A percentile compares a stretch with the other conserved stretches of the same genome.
phyloP scores from a whole-genome alignment of 2,797 vertebrate species.

The Tapirus indicus region DNA sequence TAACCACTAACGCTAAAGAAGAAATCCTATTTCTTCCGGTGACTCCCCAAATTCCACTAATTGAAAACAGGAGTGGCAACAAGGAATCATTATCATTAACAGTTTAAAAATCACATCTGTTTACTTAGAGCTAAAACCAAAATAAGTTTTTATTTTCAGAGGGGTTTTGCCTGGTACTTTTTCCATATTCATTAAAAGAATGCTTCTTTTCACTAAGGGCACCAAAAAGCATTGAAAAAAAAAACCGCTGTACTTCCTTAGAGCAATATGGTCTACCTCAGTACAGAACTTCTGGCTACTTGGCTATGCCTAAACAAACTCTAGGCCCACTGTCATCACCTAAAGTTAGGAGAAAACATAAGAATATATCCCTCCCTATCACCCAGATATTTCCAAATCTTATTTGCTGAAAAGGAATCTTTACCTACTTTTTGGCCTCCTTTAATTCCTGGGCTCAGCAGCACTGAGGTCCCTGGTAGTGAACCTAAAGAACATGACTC shows the following conservation, averaged over 20 bases:
- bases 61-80: slow-evolving; percentile 24
- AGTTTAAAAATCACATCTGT: background rate
- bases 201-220: background rate
- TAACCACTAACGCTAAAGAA: slow-evolving; percentile 34
- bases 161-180: background rate
- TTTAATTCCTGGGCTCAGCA: background rate
- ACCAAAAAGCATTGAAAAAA: background rate
- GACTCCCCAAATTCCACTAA: slow-evolving; percentile 17
- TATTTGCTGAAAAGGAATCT: background rate
- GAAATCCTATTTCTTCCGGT: background rate
- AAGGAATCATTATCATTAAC: background rate
- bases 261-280: background rate
- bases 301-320: background rate
- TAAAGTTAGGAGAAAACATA: background rate
- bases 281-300: background rate
- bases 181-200: slow-evolving; percentile 50
- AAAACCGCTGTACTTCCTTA: background rate
- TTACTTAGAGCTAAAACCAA: slow-evolving; percentile 19
- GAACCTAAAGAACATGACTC: background rate
- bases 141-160: slow-evolving; percentile 56
- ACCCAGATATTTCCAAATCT: background rate
- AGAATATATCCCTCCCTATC: background rate
- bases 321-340: background rate
- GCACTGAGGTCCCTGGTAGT: background rate
- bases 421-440: background rate